Conservation (phyloP, 2,113 vertebrate genomes). For the Rynchops niger region DNA sequence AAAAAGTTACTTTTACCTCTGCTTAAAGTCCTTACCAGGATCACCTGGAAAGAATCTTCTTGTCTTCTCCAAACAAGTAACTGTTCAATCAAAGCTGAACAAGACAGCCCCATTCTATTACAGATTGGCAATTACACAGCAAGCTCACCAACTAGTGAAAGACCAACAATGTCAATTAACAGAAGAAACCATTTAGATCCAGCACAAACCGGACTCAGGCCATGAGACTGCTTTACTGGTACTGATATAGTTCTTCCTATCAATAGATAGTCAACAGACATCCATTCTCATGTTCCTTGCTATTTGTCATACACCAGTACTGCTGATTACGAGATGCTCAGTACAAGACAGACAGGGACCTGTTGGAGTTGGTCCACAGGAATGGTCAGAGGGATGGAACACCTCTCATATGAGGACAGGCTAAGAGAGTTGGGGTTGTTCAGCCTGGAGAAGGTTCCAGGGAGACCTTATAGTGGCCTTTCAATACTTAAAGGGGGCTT, state of each 20-base stretch:
- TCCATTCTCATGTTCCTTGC: neutral
- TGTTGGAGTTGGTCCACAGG: neutral
- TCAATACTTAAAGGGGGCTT: neutral
- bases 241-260: neutral
- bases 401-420: neutral
- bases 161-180: neutral
- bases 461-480: accelerated
- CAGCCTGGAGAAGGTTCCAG: neutral
- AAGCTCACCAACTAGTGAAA: neutral
- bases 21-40: neutral
- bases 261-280: accelerated
- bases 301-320: neutral
- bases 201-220: neutral
- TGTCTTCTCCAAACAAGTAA: neutral
- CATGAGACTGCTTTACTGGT: neutral
- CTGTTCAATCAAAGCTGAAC: neutral
- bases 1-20: neutral
- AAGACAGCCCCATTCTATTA: neutral
- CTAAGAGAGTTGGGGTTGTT: neutral
- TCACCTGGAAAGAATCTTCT: neutral
- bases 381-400: neutral
- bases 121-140: neutral
- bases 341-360: neutral
- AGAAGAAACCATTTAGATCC: neutral
- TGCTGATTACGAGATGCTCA: neutral